Conservation (phyloP, 2,888 invertebrate genomes). For the Drosophila limbata region DNA sequence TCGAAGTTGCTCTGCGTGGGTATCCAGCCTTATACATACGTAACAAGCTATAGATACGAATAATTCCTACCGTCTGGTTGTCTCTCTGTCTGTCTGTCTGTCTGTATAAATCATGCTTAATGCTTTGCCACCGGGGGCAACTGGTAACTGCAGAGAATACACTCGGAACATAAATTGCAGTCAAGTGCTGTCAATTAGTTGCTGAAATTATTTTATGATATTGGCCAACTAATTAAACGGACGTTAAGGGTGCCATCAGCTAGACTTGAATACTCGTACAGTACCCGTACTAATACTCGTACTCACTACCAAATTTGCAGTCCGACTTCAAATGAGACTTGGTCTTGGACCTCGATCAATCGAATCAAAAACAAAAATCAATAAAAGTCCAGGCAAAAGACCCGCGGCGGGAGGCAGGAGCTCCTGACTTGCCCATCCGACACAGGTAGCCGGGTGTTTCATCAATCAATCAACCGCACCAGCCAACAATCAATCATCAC, state of each 20-base stretch:
- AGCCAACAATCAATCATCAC: slow-evolving; percentile 70
- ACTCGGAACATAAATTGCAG: slow-evolving; percentile 69
- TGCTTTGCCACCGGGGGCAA: slow-evolving; percentile 40
- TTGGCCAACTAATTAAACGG: slow-evolving; percentile 74
- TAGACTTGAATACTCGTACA: neutral
- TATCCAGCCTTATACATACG: slow-evolving; percentile 39
- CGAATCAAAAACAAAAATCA: slow-evolving; percentile 25
- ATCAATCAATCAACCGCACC: slow-evolving; percentile 71
- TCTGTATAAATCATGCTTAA: slow-evolving; percentile 71
- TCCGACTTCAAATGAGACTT: neutral
- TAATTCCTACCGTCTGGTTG: neutral
- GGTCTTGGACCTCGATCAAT: neutral
- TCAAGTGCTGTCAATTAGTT: slow-evolving; percentile 80
- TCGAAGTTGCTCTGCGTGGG: slow-evolving; percentile 49
- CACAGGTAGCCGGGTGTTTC: slow-evolving; percentile 40
- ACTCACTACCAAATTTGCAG: neutral
- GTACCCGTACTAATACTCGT: neutral
- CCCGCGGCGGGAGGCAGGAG: neutral
- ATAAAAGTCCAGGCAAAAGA: slow-evolving; percentile 24
- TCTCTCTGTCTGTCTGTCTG: slow-evolving; percentile 12
- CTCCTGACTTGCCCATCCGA: neutral
- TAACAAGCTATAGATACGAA: slow-evolving; percentile 35
- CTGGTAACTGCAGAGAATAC: slow-evolving; percentile 11
- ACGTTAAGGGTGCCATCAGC: slow-evolving; percentile 37
- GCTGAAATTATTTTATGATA: slow-evolving; percentile 77